These are phyloP conservation scores for Cyclopterus lumpus DNA, from an alignment of 2,797 vertebrate genomes.

Conservation along the genomic window DNA sequence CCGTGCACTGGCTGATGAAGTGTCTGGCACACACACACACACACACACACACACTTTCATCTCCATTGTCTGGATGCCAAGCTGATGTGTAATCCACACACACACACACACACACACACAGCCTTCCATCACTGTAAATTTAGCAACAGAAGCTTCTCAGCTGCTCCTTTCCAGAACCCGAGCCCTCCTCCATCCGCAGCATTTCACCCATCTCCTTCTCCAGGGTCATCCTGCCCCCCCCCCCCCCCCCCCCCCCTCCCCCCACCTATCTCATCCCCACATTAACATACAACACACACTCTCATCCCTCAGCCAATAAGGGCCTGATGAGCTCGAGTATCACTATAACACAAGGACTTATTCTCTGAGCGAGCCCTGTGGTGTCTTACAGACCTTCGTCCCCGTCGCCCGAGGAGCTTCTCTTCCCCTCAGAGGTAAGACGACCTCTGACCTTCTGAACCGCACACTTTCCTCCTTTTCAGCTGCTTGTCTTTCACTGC, in stretches of 20 bases:
- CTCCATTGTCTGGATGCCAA: slow-evolving; percentile 80
- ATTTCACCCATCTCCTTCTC: slow-evolving; percentile 85
- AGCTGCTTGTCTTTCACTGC: not conserved
- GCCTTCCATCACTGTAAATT: slow-evolving; percentile 85
- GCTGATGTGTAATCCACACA: slow-evolving; percentile 66
- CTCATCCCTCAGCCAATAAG: slow-evolving; percentile 87
- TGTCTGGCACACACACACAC: slow-evolving; percentile 3
- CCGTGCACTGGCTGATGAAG: slow-evolving; percentile 41
- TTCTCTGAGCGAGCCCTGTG: slow-evolving; percentile 74
- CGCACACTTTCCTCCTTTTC: not conserved
- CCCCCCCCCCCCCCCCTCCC: slow-evolving; percentile 30
- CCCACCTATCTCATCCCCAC: slow-evolving; percentile 19
- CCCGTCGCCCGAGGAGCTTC: slow-evolving; percentile 83
- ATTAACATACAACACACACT: slow-evolving; percentile 46
- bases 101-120: slow-evolving; percentile 15
- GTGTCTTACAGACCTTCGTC: slow-evolving; percentile 78
- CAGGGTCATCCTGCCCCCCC: slow-evolving; percentile 81
- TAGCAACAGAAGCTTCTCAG: slow-evolving; percentile 87
- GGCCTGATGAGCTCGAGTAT: slow-evolving; percentile 86
- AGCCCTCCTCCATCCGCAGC: slow-evolving; percentile 81
- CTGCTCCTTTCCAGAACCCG: slow-evolving; percentile 83
- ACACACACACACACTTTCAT: slow-evolving; percentile 26
- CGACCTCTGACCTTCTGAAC: not conserved
- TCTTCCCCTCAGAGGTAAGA: slow-evolving; percentile 86
- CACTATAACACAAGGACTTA: slow-evolving; percentile 88